Base-by-base conservation (phyloP, 2,113 vertebrate species). In the Mesitornis unicolor region DNA sequence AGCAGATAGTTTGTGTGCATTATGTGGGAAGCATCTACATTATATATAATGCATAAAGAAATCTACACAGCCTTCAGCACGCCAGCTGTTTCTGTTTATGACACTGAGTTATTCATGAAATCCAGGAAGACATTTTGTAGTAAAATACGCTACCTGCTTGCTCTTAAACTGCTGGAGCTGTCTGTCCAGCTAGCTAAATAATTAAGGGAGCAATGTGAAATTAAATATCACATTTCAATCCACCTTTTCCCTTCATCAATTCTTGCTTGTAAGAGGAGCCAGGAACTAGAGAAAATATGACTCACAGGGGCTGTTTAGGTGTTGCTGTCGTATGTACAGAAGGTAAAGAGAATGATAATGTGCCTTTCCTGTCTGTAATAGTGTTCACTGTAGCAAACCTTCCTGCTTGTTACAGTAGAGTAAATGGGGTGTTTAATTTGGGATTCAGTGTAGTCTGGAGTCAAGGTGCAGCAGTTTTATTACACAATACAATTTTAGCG, bases 401-500 rank as follows among this genome's bases (percentile, higher is more conserved):
- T 93, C 95, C 92, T 95, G 84, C 95, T 96, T 97, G 96, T 97
- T 97, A 96, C 94, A 95, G 95, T 95, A 95, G 90, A 96, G 95
- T 92, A 97, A 98, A 97, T 97, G 97, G 95, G 85, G 96, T 98
- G 97, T 98, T 98, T 98, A 97, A 98, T 98, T 98, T 98, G 97
- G 96, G 91, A 97, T 95, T 97, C 96, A 65, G 75, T 96, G 97
- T 96, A 97, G 96, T 97, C 96, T 91, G 90, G 96, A 98, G 97
- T 97, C 97, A 98, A 97, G 95, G 97, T 97, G 95, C 95, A 96
- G 95, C 95, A 92, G 94, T 97, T 98, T 97, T 98, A 97, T 98
- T 98, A 91, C 89, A 97, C 96, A 97, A 97, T 96, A 57, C 97
- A 87, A 82, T 98, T 97, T 98, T 97, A 98, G 93, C 97, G 96